phyloP scores from a whole-genome alignment of 2,113 vertebrate genomes.

The Mustelus asterias region DNA sequence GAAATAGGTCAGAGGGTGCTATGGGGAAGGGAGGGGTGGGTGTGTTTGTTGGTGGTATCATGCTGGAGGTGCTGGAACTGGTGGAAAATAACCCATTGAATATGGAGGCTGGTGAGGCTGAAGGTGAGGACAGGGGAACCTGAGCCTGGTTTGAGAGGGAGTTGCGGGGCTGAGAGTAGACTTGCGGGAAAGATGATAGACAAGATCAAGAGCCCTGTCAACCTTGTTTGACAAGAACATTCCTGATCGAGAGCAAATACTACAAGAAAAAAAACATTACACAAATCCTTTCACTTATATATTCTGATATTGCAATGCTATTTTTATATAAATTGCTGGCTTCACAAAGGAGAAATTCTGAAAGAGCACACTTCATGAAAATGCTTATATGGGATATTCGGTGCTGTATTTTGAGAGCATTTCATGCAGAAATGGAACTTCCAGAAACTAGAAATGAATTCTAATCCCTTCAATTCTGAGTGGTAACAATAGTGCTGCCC shows the following conservation, averaged over 20 bases:
- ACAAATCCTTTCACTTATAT: neutral
- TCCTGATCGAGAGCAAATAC: neutral
- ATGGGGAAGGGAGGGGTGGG: no score
- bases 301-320: neutral
- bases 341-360: neutral
- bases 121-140: no score
- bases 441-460: neutral
- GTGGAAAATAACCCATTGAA: no score
- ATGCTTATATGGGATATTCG: neutral
- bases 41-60: no score
- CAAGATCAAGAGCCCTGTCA: no score
- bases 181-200: no score
- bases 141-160: no score
- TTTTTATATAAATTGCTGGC: slow-evolving; percentile 5
- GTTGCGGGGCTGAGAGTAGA: no score
- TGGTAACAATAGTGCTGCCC: neutral
- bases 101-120: no score
- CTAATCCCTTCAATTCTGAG: neutral
- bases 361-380: neutral
- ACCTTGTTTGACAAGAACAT: neutral
- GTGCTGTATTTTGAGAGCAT: neutral
- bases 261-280: neutral
- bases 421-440: neutral
- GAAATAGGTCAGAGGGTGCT: no score
- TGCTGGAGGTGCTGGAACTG: no score